These are phyloP conservation scores for Chloroclystis v-ata DNA, from an alignment of 2,888 invertebrate genomes.

Conservation along the genomic window DNA sequence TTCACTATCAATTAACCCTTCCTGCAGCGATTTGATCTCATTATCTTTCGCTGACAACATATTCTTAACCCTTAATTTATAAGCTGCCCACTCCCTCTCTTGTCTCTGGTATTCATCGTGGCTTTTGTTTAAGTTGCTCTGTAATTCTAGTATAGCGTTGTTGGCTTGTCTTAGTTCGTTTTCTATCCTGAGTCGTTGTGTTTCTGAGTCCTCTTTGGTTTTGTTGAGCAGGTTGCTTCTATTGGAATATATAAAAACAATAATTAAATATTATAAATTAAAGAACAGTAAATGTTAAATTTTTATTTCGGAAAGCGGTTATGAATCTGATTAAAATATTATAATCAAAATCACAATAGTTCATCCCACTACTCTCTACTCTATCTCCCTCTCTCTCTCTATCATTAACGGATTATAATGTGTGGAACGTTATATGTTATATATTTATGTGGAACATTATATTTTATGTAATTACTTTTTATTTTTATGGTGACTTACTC, in stretches of 20 bases:
- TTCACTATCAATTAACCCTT: slow-evolving; percentile 47
- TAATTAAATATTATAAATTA: no score
- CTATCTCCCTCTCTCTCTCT: no score
- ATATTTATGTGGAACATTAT: no score
- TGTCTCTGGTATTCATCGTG: slow-evolving; percentile 52
- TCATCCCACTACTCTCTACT: no score
- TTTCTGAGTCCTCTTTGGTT: slow-evolving; percentile 37
- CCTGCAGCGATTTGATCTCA: slow-evolving; percentile 55
- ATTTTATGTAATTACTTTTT: no score
- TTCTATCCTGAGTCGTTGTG: slow-evolving; percentile 48
- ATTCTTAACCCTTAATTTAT: slow-evolving; percentile 64
- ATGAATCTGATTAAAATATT: no score
- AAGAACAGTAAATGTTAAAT: no score
- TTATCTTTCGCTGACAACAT: slow-evolving; percentile 62
- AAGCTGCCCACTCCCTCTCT: slow-evolving; percentile 67
- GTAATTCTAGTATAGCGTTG: slow-evolving; percentile 45
- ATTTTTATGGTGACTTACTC: no score
- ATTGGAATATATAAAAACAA: neutral
- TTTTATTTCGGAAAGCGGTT: no score
- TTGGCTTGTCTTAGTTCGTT: slow-evolving; percentile 61
- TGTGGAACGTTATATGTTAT: no score
- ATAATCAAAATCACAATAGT: no score
- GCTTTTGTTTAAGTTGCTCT: slow-evolving; percentile 49
- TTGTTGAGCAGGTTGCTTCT: slow-evolving; percentile 45
- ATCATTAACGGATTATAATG: no score